These are phyloP conservation scores for Ricordea florida DNA, from an alignment of 92 coral and sea anemone genomes.

Conservation along the genomic window DNA sequence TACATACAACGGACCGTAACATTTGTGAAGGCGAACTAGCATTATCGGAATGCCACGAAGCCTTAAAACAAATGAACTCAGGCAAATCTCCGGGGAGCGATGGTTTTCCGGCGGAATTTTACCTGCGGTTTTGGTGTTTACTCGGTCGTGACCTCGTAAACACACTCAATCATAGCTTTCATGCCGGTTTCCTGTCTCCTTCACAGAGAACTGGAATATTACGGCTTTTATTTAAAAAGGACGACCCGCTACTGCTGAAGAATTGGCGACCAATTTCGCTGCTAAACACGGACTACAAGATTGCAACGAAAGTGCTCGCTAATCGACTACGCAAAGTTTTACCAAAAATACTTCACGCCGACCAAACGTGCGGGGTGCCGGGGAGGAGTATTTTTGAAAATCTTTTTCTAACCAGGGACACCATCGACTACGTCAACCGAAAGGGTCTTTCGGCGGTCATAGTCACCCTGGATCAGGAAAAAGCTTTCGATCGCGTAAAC, in stretches of 20 bases:
- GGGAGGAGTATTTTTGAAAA: neutral
- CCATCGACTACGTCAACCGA: neutral
- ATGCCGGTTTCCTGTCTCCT: neutral
- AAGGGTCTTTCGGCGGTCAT: neutral
- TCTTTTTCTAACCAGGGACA: neutral
- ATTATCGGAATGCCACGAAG: neutral
- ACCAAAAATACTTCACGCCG: neutral
- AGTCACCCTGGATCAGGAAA: no score
- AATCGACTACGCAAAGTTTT: neutral
- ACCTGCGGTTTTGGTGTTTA: neutral
- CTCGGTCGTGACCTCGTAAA: neutral
- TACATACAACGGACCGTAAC: neutral
- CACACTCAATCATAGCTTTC: neutral
- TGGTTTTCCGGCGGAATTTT: neutral
- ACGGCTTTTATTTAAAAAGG: neutral
- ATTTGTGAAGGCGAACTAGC: neutral
- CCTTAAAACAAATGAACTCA: neutral
- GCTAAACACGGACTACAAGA: neutral
- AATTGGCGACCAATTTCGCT: slow-evolving; percentile 4
- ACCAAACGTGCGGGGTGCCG: neutral
- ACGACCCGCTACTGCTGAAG: neutral
- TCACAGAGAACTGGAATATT: neutral
- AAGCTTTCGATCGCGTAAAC: neutral
- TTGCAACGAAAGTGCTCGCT: neutral
- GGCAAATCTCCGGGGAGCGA: neutral